Conservation (phyloP, 2,888 invertebrate genomes). For the Meghimatium bilineatum region DNA sequence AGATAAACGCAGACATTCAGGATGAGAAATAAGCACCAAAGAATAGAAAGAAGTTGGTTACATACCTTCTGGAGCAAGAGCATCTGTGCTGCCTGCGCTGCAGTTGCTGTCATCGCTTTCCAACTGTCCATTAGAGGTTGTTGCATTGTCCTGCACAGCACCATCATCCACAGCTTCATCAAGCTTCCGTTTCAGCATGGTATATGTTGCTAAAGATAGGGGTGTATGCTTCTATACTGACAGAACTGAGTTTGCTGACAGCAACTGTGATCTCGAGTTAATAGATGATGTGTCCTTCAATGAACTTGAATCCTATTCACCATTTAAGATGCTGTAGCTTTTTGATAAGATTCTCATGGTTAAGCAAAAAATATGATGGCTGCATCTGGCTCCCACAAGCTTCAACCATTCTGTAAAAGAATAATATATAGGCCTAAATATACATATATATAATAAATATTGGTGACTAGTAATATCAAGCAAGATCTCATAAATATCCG, state of each 20-base stretch:
- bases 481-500: too few species aligned
- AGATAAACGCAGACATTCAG: too few species aligned
- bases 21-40: not conserved
- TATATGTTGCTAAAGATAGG: conserved; percentile 1
- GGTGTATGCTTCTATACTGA: not conserved
- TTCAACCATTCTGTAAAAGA: not conserved
- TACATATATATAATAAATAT: too few species aligned
- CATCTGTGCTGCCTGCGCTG: conserved; percentile 52
- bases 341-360: not conserved
- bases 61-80: conserved; percentile 51
- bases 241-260: not conserved
- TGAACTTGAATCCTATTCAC: not conserved
- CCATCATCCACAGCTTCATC: conserved; percentile 53
- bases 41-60: not conserved
- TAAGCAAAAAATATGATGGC: not conserved
- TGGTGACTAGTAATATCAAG: too few species aligned
- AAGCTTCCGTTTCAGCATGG: conserved; percentile 68
- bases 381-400: not conserved
- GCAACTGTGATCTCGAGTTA: not conserved
- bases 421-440: too few species aligned
- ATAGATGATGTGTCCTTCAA: not conserved
- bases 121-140: conserved; percentile 47
- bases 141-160: conserved; percentile 9
- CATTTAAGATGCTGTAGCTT: not conserved
- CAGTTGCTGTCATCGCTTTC: conserved; percentile 64